phyloP scores from a whole-genome alignment of 1,140 invertebrate species.

The Drosophila littoralis region DNA sequence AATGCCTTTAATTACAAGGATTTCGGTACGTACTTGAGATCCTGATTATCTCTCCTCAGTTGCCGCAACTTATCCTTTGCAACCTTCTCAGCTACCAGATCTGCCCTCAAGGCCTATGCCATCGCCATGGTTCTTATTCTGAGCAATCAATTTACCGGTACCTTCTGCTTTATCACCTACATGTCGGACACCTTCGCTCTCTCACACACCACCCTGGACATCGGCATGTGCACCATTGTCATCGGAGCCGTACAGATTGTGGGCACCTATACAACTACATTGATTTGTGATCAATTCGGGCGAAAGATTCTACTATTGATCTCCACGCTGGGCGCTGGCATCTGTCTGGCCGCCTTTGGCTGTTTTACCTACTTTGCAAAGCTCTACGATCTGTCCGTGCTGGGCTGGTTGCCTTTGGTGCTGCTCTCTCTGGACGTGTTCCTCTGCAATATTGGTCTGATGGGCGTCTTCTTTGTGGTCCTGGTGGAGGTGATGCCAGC shows the following conservation, averaged over 20 bases:
- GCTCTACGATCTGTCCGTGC: slow-evolving; percentile 14
- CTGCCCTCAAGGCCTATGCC: slow-evolving; percentile 48
- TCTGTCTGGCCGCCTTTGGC: slow-evolving; percentile 53
- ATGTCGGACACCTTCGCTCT: slow-evolving; percentile 87
- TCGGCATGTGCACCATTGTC: slow-evolving; percentile 85
- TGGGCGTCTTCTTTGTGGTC: slow-evolving; percentile 71
- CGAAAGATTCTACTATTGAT: slow-evolving; percentile 56
- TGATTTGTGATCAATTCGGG: slow-evolving; percentile 66
- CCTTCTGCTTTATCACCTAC: slow-evolving; percentile 64
- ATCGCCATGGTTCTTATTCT: slow-evolving; percentile 43
- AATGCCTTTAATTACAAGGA: slow-evolving; percentile 54
- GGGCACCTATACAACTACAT: slow-evolving; percentile 54
- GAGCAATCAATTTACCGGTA: slow-evolving; percentile 55
- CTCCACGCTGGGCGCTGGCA: slow-evolving; percentile 45
- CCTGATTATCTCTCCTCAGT: neutral
- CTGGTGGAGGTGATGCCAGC: slow-evolving; percentile 69
- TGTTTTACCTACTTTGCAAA: slow-evolving; percentile 43
- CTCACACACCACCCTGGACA: slow-evolving; percentile 86
- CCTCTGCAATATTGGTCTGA: slow-evolving; percentile 64
- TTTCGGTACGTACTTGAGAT: slow-evolving; percentile 60
- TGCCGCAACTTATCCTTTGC: neutral
- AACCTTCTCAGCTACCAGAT: slow-evolving; percentile 32
- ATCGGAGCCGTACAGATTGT: slow-evolving; percentile 85
- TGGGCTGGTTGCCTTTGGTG: slow-evolving; percentile 68
- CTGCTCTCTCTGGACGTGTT: slow-evolving; percentile 67